Conservation (phyloP, 2,113 vertebrate species). For the Toxostoma redivivum region DNA sequence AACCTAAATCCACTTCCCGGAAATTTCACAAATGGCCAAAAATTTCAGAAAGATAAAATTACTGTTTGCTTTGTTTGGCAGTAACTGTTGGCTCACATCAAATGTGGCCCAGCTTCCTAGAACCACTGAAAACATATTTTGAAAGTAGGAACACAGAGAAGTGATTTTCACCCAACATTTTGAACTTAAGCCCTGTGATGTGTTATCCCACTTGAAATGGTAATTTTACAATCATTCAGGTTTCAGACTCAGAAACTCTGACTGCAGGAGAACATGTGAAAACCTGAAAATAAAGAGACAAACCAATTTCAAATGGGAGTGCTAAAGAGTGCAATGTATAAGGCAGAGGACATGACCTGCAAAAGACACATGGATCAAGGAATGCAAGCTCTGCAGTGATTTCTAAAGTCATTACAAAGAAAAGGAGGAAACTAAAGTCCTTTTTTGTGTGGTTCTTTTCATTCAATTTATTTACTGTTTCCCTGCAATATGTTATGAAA, state of each 20-base stretch:
- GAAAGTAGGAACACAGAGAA: background rate
- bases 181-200: background rate
- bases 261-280: background rate
- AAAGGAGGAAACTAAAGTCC: background rate
- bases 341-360: background rate
- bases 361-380: background rate
- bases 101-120: background rate
- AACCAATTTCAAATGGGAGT: background rate
- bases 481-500: background rate
- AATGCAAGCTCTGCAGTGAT: background rate
- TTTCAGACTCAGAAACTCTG: background rate
- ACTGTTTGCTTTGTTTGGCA: background rate
- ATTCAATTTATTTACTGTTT: background rate
- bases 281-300: conserved; percentile 4
- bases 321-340: background rate
- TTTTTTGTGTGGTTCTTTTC: background rate
- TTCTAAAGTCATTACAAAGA: background rate
- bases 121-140: background rate
- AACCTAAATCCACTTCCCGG: background rate
- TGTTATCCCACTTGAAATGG: background rate
- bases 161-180: background rate
- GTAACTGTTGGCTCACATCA: background rate
- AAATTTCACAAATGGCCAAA: background rate
- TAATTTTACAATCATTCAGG: background rate
- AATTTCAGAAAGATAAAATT: background rate